phyloP scores from a whole-genome alignment of 2,797 vertebrate species.

The Brachyrhaphis roseni region DNA sequence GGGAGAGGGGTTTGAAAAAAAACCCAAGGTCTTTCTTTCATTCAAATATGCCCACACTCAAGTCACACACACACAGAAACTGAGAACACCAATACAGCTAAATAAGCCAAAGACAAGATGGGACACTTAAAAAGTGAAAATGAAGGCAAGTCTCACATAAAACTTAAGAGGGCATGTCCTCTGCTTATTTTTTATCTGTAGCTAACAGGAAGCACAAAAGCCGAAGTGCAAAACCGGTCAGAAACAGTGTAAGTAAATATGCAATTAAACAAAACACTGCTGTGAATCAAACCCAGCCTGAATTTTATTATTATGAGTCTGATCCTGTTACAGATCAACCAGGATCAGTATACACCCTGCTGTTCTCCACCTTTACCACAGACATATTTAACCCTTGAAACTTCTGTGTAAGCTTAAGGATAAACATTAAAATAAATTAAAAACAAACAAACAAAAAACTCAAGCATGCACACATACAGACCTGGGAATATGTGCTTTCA shows the following conservation, averaged over 20 bases:
- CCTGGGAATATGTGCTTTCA: slow-evolving; percentile 73
- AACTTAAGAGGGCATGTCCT: background rate
- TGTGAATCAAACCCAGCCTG: slow-evolving; percentile 11
- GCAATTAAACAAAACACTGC: slow-evolving; percentile 6
- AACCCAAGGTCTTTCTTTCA: slow-evolving; percentile 48
- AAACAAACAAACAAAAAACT: slow-evolving; percentile 13
- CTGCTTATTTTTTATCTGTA: background rate
- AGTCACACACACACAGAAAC: slow-evolving; percentile 21
- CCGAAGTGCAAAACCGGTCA: slow-evolving; percentile 11
- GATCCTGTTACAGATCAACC: slow-evolving; percentile 52
- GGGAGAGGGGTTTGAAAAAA: slow-evolving; percentile 87
- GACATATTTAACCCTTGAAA: slow-evolving; percentile 4
- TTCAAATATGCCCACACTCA: slow-evolving; percentile 38
- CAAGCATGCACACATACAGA: slow-evolving; percentile 37
- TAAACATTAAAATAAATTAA: slow-evolving; percentile 8
- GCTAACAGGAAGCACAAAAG: background rate
- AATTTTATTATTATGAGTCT: slow-evolving; percentile 6
- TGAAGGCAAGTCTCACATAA: slow-evolving; percentile 3
- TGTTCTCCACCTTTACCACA: background rate
- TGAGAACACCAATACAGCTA: background rate
- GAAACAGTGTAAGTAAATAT: background rate
- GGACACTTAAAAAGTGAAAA: slow-evolving; percentile 1
- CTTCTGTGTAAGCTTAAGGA: background rate
- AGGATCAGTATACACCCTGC: slow-evolving; percentile 46
- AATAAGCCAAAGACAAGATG: background rate